Evolutionary conservation across 2,888 invertebrate species (phyloP).

Genomic region (Nasonia oneida): DNA sequence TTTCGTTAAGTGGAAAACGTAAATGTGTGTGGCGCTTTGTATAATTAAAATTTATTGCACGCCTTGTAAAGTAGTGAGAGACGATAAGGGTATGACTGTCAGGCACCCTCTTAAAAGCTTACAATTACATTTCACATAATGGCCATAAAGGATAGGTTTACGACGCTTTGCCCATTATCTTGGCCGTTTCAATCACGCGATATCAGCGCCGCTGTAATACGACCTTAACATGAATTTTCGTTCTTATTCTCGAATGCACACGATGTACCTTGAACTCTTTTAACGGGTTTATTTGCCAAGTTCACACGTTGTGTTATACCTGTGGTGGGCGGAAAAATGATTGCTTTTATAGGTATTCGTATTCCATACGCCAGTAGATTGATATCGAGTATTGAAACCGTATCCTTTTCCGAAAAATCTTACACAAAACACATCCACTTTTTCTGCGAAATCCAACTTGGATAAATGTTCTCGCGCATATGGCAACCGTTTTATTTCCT

Average conservation of each 20-base stretch:
- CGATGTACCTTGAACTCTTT: neutral
- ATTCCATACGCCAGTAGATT: too few species aligned
- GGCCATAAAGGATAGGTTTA: neutral
- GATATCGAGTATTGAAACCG: too few species aligned
- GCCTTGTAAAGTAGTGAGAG: neutral
- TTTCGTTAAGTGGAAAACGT: neutral
- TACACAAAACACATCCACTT: too few species aligned
- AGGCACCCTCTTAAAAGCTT: neutral
- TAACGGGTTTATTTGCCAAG: neutral
- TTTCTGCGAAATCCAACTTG: too few species aligned
- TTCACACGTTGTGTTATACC: neutral
- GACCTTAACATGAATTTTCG: slow-evolving; percentile 10
- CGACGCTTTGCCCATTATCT: neutral
- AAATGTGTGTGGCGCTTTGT: neutral
- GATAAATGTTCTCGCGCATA: too few species aligned
- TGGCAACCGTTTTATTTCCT: neutral
- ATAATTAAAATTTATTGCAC: neutral
- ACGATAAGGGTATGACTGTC: slow-evolving; percentile 1
- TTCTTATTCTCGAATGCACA: neutral
- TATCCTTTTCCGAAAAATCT: too few species aligned
- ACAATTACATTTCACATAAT: slow-evolving; percentile 23
- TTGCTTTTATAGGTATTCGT: neutral
- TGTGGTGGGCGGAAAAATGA: neutral
- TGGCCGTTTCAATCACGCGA: slow-evolving; percentile 7
- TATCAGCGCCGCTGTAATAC: neutral